These are phyloP conservation scores for Solea senegalensis DNA, from an alignment of 2,113 vertebrate genomes.

Conservation along the genomic window DNA sequence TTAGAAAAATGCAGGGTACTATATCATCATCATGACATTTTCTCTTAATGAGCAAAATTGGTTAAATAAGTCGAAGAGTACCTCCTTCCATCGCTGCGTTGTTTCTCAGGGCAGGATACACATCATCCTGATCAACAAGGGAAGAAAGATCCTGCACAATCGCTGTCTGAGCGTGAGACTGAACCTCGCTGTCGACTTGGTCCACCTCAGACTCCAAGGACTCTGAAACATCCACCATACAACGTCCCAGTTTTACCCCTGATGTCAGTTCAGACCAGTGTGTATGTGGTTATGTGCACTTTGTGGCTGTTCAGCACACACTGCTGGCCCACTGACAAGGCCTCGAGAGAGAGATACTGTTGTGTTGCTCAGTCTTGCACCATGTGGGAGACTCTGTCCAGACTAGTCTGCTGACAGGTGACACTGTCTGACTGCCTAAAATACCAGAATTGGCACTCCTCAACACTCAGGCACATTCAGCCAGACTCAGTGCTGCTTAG, in stretches of 20 bases:
- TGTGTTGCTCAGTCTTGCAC: slow-evolving; percentile 55
- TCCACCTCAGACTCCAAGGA: slow-evolving; percentile 50
- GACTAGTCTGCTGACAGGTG: slow-evolving; percentile 78
- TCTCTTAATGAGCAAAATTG: background rate
- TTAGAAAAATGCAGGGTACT: background rate
- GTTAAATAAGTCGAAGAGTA: slow-evolving; percentile 22
- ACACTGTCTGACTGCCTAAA: slow-evolving; percentile 77
- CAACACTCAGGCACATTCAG: slow-evolving; percentile 46
- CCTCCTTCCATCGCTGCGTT: slow-evolving; percentile 54
- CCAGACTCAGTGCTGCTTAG: slow-evolving; percentile 45
- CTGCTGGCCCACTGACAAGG: slow-evolving; percentile 37
- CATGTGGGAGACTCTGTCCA: slow-evolving; percentile 66
- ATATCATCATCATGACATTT: background rate
- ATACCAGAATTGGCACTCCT: slow-evolving; percentile 76
- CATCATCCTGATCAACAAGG: slow-evolving; percentile 44
- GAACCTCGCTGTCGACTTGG: slow-evolving; percentile 42
- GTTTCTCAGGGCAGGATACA: slow-evolving; percentile 23
- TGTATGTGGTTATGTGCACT: slow-evolving; percentile 29
- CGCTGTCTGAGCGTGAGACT: slow-evolving; percentile 24
- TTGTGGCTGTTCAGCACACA: slow-evolving; percentile 35
- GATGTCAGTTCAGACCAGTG: slow-evolving; percentile 10
- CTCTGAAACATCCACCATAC: slow-evolving; percentile 61
- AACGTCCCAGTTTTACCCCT: slow-evolving; percentile 30
- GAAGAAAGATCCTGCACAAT: slow-evolving; percentile 50
- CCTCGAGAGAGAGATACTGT: slow-evolving; percentile 50